Conservation (phyloP, 2,888 invertebrate species). For the Oasisia sp. region DNA sequence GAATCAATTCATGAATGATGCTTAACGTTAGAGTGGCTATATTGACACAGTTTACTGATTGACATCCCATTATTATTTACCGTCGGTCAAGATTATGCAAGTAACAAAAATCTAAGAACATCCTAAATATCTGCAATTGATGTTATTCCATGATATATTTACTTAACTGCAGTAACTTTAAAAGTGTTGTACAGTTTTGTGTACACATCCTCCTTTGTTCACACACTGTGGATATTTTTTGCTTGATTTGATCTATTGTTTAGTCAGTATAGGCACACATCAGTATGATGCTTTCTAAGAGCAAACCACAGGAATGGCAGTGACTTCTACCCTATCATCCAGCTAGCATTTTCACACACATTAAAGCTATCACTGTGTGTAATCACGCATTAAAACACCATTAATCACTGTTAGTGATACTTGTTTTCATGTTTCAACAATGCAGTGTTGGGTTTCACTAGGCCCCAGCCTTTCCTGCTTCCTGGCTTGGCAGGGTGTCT, state of each 20-base stretch:
- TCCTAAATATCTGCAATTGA: neutral
- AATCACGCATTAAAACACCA: neutral
- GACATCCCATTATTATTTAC: neutral
- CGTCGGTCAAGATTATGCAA: neutral
- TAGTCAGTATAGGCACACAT: neutral
- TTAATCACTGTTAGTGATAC: neutral
- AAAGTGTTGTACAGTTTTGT: neutral
- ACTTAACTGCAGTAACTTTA: neutral
- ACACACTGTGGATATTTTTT: neutral
- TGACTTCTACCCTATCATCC: neutral
- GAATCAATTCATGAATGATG: neutral
- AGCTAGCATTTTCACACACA: neutral
- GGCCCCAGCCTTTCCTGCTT: neutral
- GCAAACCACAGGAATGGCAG: neutral
- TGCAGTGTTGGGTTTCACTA: neutral
- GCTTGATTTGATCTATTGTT: neutral
- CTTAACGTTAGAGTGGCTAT: neutral
- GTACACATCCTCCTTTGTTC: neutral
- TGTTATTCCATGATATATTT: neutral
- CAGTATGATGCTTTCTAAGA: neutral
- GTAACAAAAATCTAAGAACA: neutral
- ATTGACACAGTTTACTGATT: neutral
- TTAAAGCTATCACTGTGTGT: neutral
- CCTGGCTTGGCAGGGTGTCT: neutral
- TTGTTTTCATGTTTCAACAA: neutral